Percentiles rank a stretch among this genome's conserved stretches.
Evolutionary conservation across 1,140 invertebrate genomes (phyloP).

Genomic region (Rhagoletis zephyria): DNA sequence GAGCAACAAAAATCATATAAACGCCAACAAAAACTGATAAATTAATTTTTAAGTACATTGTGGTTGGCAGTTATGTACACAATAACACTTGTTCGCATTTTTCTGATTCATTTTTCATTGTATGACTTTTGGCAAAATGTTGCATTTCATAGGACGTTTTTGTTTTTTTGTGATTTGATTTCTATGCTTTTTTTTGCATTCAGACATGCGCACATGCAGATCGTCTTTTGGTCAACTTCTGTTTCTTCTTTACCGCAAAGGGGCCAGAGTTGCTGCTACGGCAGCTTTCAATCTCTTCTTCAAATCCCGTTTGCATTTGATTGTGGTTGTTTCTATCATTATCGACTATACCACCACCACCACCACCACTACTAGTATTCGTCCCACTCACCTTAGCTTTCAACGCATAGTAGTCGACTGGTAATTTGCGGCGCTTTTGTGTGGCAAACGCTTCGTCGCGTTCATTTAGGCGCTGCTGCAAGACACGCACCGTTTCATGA

Average conservation of each 20-base stretch:
- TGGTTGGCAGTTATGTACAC: neutral
- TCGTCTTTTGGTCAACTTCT: neutral
- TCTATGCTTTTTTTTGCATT: neutral
- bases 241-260: neutral
- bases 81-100: neutral
- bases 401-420: slow-evolving; percentile 72
- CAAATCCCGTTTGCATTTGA: neutral
- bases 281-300: no score
- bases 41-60: slow-evolving; percentile 21
- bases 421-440: slow-evolving; percentile 71
- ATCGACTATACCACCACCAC: neutral
- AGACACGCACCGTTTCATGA: slow-evolving; percentile 70
- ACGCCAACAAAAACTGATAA: neutral
- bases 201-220: neutral
- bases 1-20: slow-evolving; percentile 21
- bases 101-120: neutral
- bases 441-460: slow-evolving; percentile 67
- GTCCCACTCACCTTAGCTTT: slow-evolving; percentile 69
- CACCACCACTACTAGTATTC: neutral
- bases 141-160: neutral
- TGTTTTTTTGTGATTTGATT: neutral
- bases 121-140: slow-evolving; percentile 3
- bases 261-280: neutral
- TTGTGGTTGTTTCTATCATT: neutral
- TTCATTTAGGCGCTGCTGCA: slow-evolving; percentile 71